Base-by-base conservation (phyloP, 2,888 invertebrate species). In the Heliconius cydno region DNA sequence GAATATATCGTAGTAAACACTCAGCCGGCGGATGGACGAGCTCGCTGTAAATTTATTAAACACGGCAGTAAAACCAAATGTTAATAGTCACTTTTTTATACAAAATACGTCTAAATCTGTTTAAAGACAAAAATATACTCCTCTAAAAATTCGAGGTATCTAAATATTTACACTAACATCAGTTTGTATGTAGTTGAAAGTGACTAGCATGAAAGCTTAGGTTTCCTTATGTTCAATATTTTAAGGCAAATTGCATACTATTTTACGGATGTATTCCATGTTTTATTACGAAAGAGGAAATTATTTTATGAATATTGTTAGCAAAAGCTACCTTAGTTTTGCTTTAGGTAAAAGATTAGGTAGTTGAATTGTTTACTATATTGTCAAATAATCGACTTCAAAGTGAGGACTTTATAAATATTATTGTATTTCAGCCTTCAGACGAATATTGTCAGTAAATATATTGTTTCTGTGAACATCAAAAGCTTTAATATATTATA, bases 91-190 rank as follows among this genome's bases (percentile, higher is more conserved):
- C 52, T 72, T 34, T 60, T 60, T 25, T 60, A 73, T 25, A 73
- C 73, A 73, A 60, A 60, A 73, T 60, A n/a, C 25, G 15, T 73
- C 73, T 73, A 73, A 34, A 60, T 60, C 73, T n/a, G 73, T 60
- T 73, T n/a, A 38, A 73, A 73, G 57, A 60, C 60, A 73, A 25
- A 60, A 60, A 73, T 73, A 60, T 38, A 60, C 57, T 25, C 4
- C 15, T 57, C 57, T 57, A 57, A 73, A 72, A 73, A 73, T 15
- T 13, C n/a, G 34, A 57, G 34, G 19, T 60, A 73, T 72, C 22
- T 72, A 73, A 73, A 73, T 60, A 22, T 57, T 34, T 73, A 60
- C 73, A 73, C 60, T 38, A 60, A 73, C 57, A 38, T 73, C 60
- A 38, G 25, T 12, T 41, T 41, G 41, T 57, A 60, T 73, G 60